These are phyloP conservation scores for Pristionchus entomophagus DNA, from an alignment of 2,888 invertebrate genomes.

Conservation along the genomic window DNA sequence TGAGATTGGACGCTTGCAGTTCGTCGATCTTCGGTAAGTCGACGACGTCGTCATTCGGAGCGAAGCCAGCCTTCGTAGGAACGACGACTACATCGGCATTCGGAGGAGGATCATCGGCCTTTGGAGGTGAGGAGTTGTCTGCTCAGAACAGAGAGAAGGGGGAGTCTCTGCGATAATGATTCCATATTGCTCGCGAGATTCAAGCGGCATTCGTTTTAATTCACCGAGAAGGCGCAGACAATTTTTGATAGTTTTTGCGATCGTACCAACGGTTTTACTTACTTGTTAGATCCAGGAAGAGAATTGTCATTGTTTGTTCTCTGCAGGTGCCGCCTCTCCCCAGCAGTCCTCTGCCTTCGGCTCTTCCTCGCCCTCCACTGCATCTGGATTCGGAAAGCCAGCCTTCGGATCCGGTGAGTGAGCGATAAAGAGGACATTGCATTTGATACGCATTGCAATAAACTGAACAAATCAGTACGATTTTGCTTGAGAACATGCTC, in stretches of 20 bases:
- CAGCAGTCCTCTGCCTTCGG: background rate
- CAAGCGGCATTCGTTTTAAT: too few species aligned
- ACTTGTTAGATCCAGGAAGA: too few species aligned
- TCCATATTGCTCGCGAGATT: too few species aligned
- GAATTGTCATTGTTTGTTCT: background rate
- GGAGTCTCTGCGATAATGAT: too few species aligned
- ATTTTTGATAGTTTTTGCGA: too few species aligned
- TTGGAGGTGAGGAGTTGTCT: background rate
- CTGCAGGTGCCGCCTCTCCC: background rate
- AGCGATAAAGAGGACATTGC: too few species aligned
- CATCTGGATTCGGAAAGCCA: slow-evolving; percentile 5
- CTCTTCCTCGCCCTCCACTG: background rate
- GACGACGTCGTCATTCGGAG: background rate
- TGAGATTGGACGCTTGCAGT: too few species aligned
- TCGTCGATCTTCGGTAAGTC: background rate
- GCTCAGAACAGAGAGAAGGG: too few species aligned
- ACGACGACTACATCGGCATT: background rate
- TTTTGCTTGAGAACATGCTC: background rate
- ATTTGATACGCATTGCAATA: too few species aligned
- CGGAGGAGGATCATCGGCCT: background rate
- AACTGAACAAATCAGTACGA: too few species aligned
- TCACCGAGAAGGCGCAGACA: too few species aligned
- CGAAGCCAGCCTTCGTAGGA: slow-evolving; percentile 8
- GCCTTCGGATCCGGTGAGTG: slow-evolving; percentile 19
- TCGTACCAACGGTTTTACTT: too few species aligned